Base-by-base conservation (phyloP, 1,140 invertebrate genomes). In the Zaprionus camerounensis region DNA sequence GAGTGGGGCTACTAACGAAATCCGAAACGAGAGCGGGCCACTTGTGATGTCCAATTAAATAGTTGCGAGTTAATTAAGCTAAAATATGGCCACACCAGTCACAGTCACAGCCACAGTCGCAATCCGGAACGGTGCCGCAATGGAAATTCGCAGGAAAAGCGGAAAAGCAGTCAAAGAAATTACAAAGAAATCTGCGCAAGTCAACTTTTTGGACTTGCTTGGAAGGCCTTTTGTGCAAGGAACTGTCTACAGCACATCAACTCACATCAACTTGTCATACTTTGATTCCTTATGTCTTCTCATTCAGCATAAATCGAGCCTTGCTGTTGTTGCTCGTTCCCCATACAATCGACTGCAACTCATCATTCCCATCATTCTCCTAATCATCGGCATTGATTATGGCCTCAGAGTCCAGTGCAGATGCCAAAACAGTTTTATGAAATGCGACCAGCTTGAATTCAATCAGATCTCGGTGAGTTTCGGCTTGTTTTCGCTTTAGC, bases 11-110 rank as follows among this genome's bases (percentile, higher is more conserved):
- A 7, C 17, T 7, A 70, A 49, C 51, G 59, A 71, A 44, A 57
- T 7, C 28, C 15, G 46, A 70, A 71, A 78, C 34, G 70, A 74
- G 64, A 82, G 70, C 66, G 75, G 78, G 80, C 80, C 80, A 76
- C 78, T 80, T 82, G 81, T 79, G 41, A 46, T 46, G 41, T 46
- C 75, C 81, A 83, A 81, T 83, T 82, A 82, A 82, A 83, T 79
- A 83, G 81, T 83, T 82, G 81, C 81, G 82, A 83, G 81, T 83
- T 83, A 83, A 83, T 83, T 83, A 83, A 83, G 80, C 80, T 83
- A 83, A 83, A 83, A 83, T 83, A 83, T 83, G 59, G 68, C 80
- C 80, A 34, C 31, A 34, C 31, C 31, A 34, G 31, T 34, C 58
- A 28, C 71, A 57, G 38, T 24, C 28, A 0, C 57, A 59, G 38